Evolutionary conservation across 2,797 vertebrate species (phyloP).

Genomic region (Sardinella longiceps): DNA sequence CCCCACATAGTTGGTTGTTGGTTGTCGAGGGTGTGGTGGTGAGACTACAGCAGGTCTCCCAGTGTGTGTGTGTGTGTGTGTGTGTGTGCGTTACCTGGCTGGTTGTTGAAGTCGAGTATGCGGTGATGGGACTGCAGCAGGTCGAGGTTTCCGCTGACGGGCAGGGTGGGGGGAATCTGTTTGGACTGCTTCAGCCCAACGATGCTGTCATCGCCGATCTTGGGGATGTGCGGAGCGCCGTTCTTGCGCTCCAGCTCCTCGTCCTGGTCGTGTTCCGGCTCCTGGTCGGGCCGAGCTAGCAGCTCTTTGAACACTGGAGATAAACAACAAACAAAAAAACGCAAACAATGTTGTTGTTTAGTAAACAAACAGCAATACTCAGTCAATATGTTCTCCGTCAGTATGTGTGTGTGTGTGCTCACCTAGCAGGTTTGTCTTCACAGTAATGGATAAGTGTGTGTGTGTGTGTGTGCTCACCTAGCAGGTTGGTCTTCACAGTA

Average conservation of each 20-base stretch:
- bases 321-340: too few relatives aligned
- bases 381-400: too few relatives aligned
- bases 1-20: constrained; percentile 90
- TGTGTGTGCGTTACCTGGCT: constrained; percentile 83
- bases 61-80: too few relatives aligned
- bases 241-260: constrained; percentile 93
- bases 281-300: too few relatives aligned
- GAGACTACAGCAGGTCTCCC: constrained; percentile 93
- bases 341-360: too few relatives aligned
- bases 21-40: constrained; percentile 98
- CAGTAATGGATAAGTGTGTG: too few relatives aligned
- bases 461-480: constrained; percentile 79
- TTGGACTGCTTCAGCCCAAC: constrained; percentile 96
- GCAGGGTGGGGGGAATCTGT: constrained; percentile 91
- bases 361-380: neutral
- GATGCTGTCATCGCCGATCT: constrained; percentile 98
- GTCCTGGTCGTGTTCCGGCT: constrained; percentile 72
- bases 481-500: constrained; percentile 99
- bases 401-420: too few relatives aligned
- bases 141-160: constrained; percentile 93
- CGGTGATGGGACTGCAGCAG: constrained; percentile 96
- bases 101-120: constrained; percentile 96
- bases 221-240: constrained; percentile 94
- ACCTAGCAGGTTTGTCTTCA: too few relatives aligned
- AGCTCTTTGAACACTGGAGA: too few relatives aligned